Percentiles rank a stretch among this genome's conserved stretches.
Evolutionary conservation across 2,888 invertebrate species (phyloP).

Genomic region (Drosophila greeni): DNA sequence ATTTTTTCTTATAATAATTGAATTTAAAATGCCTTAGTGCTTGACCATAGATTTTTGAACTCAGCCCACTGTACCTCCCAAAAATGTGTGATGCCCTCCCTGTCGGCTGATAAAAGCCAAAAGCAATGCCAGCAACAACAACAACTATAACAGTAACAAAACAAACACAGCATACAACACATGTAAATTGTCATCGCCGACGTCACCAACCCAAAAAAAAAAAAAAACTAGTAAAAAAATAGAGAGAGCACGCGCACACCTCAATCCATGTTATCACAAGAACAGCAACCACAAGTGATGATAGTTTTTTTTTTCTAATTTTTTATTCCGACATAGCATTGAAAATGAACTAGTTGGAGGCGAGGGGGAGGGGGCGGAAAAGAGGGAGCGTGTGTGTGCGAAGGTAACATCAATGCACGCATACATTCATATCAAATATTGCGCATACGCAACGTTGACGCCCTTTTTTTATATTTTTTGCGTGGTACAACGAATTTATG

Average conservation of each 20-base stretch:
- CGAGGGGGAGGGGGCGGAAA: neutral
- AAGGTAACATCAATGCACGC: conserved; percentile 19
- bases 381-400: conserved; percentile 14
- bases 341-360: conserved; percentile 22
- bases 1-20: too few species aligned
- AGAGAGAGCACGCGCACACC: conserved; percentile 37
- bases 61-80: conserved; percentile 12
- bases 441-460: conserved; percentile 35
- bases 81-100: conserved; percentile 15
- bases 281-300: conserved; percentile 29
- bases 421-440: conserved; percentile 16
- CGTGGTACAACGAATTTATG: neutral
- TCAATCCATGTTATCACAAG: conserved; percentile 32
- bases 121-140: conserved; percentile 15
- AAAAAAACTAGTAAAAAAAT: conserved; percentile 9
- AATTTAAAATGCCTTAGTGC: too few species aligned
- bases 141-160: conserved; percentile 29
- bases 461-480: conserved; percentile 6
- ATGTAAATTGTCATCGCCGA: conserved; percentile 50
- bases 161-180: conserved; percentile 42
- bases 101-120: conserved; percentile 27
- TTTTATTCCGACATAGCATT: conserved; percentile 37
- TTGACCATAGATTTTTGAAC: neutral
- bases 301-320: conserved; percentile 27
- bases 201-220: conserved; percentile 25